Evolutionary conservation across 2,888 invertebrate species (phyloP).

Genomic region (Idaea biselata): DNA sequence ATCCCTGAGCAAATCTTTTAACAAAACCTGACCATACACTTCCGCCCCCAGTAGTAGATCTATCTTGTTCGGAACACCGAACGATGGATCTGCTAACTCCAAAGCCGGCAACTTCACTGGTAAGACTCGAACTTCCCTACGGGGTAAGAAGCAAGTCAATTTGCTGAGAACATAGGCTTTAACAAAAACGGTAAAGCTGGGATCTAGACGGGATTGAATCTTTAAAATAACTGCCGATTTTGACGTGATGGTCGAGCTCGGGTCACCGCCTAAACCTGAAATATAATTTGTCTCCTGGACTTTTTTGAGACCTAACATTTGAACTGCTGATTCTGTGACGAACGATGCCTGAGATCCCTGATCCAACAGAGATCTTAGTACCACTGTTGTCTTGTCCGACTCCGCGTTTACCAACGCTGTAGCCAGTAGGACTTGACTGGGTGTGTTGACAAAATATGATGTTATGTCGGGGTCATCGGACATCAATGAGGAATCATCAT

Average conservation of each 20-base stretch:
- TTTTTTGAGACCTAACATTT: slow-evolving; percentile 3
- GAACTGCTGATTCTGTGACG: slow-evolving; percentile 5
- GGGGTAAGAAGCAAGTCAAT: slow-evolving; percentile 6
- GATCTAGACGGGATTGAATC: too few relatives aligned
- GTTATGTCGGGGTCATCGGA: background rate
- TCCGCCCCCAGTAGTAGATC: too few relatives aligned
- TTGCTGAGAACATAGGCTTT: slow-evolving; percentile 4
- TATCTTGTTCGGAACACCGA: slow-evolving; percentile 17
- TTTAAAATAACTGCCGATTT: too few relatives aligned
- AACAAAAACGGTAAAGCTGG: too few relatives aligned
- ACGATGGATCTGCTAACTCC: too few relatives aligned
- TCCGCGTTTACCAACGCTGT: slow-evolving; percentile 7
- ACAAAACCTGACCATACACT: too few relatives aligned
- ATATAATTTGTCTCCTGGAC: background rate
- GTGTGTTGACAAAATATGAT: background rate
- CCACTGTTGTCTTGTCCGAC: background rate
- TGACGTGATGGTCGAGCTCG: too few relatives aligned
- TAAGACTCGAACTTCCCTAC: background rate
- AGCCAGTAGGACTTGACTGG: slow-evolving; percentile 11
- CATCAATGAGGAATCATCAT: background rate
- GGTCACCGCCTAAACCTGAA: too few relatives aligned
- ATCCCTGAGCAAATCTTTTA: too few relatives aligned
- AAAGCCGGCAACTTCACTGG: slow-evolving; percentile 16
- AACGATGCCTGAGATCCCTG: too few relatives aligned
- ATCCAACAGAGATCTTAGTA: slow-evolving; percentile 11